Percentiles rank a stretch among this genome's conserved stretches.
Conservation (phyloP, 2,888 invertebrate genomes). For the Trissolcus brochymenae region DNA sequence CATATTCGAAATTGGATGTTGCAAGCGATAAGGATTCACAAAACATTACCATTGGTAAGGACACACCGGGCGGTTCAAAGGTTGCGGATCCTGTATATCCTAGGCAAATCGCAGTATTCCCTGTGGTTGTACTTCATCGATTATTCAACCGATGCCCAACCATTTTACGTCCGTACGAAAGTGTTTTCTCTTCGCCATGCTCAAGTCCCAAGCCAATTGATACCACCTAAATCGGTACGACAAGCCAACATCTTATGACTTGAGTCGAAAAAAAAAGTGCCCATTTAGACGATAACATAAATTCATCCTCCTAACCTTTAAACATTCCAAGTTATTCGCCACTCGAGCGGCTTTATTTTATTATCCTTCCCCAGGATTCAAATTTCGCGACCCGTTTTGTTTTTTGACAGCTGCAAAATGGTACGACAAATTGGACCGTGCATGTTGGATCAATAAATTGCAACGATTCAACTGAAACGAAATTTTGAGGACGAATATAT, state of each 20-base stretch:
- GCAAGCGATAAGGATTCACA: conserved; percentile 33
- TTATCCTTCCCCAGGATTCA: not conserved
- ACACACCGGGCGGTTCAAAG: conserved; percentile 41
- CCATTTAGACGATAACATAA: conserved; percentile 51
- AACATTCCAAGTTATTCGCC: conserved; percentile 17
- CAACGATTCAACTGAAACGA: not conserved
- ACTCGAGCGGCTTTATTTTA: no score
- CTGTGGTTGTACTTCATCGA: conserved; percentile 64
- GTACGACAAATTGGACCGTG: no score
- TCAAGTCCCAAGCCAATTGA: conserved; percentile 67
- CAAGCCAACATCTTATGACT: conserved; percentile 63
- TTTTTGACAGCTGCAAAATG: not conserved
- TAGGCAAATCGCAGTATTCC: conserved; percentile 64
- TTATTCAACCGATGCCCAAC: conserved; percentile 68
- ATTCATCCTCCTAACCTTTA: conserved; percentile 31
- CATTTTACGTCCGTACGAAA: conserved; percentile 66
- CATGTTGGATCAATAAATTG: no score
- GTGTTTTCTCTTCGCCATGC: conserved; percentile 62
- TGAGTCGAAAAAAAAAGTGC: conserved; percentile 54
- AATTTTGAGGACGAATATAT: not conserved
- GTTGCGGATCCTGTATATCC: conserved; percentile 45
- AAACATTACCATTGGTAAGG: conserved; percentile 44
- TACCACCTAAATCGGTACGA: conserved; percentile 62
- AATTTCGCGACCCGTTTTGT: not conserved
- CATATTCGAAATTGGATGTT: conserved; percentile 6